Evolutionary conservation across 1,140 invertebrate species (phyloP).

Genomic region (Heliothis subflexa): DNA sequence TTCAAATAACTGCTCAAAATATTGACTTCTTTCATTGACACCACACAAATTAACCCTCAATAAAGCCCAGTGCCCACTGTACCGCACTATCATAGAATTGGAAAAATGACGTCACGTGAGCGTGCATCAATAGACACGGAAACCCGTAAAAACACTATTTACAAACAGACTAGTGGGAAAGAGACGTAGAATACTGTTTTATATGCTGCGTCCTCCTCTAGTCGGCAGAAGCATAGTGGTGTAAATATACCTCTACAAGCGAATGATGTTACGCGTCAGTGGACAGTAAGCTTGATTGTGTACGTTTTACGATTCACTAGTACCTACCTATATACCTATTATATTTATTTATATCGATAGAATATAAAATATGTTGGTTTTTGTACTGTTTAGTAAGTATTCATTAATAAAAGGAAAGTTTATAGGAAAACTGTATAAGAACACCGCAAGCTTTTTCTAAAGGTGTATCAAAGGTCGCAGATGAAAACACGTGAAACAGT

Average conservation of each 20-base stretch:
- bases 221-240: conserved; percentile 5
- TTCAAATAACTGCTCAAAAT: neutral
- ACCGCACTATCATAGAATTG: conserved; percentile 7
- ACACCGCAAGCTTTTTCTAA: no score
- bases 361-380: no score
- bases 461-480: no score
- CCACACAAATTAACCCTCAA: neutral
- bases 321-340: neutral
- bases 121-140: conserved; percentile 14
- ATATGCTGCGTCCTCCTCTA: conserved; percentile 1
- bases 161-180: conserved; percentile 1
- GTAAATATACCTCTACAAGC: neutral
- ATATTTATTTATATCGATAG: neutral
- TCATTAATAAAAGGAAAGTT: no score
- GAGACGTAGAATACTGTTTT: neutral
- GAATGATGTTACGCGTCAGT: conserved; percentile 14
- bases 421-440: neutral
- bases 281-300: conserved; percentile 20
- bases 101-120: conserved; percentile 10
- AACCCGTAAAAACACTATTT: conserved; percentile 2
- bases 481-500: no score
- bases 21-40: neutral
- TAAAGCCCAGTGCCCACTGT: conserved; percentile 1
- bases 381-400: no score
- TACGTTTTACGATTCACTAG: conserved; percentile 4